phyloP scores from a whole-genome alignment of 2,797 vertebrate genomes.

The Hipposideros larvatus region DNA sequence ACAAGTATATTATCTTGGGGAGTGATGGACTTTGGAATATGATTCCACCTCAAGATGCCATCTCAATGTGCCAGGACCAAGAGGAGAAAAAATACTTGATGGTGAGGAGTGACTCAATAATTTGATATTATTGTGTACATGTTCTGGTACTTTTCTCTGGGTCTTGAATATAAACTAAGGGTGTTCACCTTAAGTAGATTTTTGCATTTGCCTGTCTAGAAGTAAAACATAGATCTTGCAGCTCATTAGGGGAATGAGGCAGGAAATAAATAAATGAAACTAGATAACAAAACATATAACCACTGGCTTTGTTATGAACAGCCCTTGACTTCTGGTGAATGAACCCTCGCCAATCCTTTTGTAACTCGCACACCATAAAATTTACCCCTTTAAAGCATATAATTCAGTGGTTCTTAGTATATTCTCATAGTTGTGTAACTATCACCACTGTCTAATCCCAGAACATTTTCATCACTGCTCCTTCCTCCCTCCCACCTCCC shows the following conservation, averaged over 20 bases:
- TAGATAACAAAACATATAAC: neutral
- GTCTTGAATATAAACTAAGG: slow-evolving; percentile 21
- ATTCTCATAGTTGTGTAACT: neutral
- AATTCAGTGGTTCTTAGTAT: neutral
- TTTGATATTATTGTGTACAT: neutral
- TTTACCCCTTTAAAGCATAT: neutral
- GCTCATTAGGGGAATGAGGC: neutral
- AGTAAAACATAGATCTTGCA: neutral
- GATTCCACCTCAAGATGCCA: slow-evolving; percentile 97
- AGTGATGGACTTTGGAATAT: slow-evolving; percentile 99
- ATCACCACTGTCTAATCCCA: slow-evolving; percentile 4
- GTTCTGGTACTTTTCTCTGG: neutral
- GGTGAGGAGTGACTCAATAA: slow-evolving; percentile 87
- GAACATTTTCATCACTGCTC: neutral
- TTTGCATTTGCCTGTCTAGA: slow-evolving; percentile 41
- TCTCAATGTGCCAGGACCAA: slow-evolving; percentile 97
- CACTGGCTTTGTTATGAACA: neutral
- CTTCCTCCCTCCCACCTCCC: too few relatives aligned
- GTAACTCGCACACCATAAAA: neutral
- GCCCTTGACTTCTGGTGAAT: neutral
- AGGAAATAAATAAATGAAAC: slow-evolving; percentile 28
- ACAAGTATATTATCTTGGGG: slow-evolving; percentile 97
- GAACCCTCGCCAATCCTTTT: neutral
- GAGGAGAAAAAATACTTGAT: slow-evolving; percentile 92
- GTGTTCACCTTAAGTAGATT: neutral